These are phyloP conservation scores for Cervus canadensis DNA, from an alignment of 2,113 vertebrate species.

Conservation along the genomic window DNA sequence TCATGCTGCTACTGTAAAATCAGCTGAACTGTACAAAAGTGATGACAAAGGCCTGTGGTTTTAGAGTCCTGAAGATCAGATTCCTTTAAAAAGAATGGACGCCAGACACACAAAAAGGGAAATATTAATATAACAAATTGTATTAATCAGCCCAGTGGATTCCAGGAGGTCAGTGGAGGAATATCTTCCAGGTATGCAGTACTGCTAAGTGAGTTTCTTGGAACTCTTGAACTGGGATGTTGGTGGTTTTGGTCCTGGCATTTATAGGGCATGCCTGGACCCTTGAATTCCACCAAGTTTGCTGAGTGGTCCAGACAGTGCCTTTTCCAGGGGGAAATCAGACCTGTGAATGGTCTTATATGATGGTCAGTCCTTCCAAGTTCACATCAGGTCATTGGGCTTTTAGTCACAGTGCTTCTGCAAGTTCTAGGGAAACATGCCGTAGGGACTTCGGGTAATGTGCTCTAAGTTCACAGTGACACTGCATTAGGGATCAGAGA, in stretches of 20 bases:
- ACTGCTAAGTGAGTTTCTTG: neutral
- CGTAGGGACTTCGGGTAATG: neutral
- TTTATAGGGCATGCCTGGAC: neutral
- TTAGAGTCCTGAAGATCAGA: neutral
- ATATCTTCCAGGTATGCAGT: neutral
- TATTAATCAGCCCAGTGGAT: neutral
- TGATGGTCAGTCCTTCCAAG: neutral
- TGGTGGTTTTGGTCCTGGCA: neutral
- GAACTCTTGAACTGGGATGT: neutral
- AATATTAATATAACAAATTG: neutral
- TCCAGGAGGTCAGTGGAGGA: neutral
- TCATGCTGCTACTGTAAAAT: neutral
- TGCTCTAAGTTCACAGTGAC: neutral
- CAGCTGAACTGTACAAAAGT: neutral
- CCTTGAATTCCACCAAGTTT: neutral
- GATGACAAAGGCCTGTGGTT: neutral
- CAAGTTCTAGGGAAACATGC: neutral
- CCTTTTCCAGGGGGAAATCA: neutral
- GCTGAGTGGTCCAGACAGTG: neutral
- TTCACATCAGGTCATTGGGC: neutral
- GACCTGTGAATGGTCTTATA: neutral
- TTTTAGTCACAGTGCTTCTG: neutral
- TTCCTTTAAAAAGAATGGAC: neutral
- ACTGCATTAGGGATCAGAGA: neutral
- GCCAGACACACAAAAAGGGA: neutral